These are phyloP conservation scores for Piscicola geometra DNA, from an alignment of 2,888 invertebrate genomes.

Conservation along the genomic window DNA sequence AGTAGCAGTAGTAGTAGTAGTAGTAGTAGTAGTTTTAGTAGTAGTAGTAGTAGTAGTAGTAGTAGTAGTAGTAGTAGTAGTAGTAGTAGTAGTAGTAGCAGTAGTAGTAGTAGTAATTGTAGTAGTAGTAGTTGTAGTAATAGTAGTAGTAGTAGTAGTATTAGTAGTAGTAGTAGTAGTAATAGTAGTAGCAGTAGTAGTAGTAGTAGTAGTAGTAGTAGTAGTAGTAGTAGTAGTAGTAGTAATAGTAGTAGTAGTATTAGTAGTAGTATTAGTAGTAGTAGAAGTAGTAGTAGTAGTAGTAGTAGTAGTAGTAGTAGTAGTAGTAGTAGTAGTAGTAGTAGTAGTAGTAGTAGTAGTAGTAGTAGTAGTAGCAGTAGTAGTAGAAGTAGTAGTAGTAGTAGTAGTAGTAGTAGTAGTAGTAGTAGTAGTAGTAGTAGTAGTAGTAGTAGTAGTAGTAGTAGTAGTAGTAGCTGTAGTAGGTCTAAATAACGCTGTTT, in stretches of 20 bases:
- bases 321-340: neutral
- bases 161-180: slow-evolving; percentile 12
- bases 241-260: neutral
- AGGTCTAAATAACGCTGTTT: neutral
- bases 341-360: neutral
- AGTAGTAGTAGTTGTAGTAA: too few relatives aligned
- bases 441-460: neutral
- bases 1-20: neutral
- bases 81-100: too few relatives aligned
- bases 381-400: neutral
- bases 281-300: neutral
- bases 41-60: slow-evolving; percentile 10
- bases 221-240: neutral
- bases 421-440: neutral
- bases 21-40: neutral
- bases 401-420: neutral
- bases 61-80: neutral
- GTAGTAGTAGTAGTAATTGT: too few relatives aligned
- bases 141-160: neutral
- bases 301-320: neutral
- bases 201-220: neutral
- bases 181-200: slow-evolving; percentile 3
- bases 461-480: neutral
- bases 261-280: neutral
- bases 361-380: neutral